Conservation (phyloP, 2,113 vertebrate species). For the Cairina moschata region DNA sequence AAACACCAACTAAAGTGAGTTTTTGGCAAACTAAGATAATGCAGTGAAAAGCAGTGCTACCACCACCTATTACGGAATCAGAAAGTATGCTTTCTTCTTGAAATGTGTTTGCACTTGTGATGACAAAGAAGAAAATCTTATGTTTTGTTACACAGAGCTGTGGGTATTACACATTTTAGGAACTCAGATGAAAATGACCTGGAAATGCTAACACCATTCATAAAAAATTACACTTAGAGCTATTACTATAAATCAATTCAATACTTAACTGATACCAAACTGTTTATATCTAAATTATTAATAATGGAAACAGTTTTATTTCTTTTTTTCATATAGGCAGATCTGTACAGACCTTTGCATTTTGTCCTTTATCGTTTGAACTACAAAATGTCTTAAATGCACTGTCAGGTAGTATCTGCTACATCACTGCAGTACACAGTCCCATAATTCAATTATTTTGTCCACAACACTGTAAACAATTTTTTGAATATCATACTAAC, state of each 20-base stretch:
- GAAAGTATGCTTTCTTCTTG: background rate
- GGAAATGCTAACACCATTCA: background rate
- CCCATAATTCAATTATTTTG: background rate
- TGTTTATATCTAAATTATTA: background rate
- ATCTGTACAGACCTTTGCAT: background rate
- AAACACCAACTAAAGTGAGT: background rate
- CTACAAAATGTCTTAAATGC: background rate
- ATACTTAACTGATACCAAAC: background rate
- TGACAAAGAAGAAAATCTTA: background rate
- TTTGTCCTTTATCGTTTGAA: background rate
- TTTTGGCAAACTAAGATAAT: background rate
- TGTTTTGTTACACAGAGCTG: background rate
- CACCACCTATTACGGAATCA: background rate
- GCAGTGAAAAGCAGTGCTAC: background rate
- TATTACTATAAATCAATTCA: background rate
- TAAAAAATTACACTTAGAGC: background rate
- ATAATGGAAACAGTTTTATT: background rate
- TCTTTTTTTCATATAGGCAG: background rate
- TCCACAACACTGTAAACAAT: background rate
- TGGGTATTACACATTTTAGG: background rate
- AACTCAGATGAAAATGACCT: background rate
- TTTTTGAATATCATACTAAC: background rate
- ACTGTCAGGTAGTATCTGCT: background rate
- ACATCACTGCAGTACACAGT: fast-evolving
- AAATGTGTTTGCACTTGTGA: background rate